Base-by-base conservation (phyloP, 2,797 vertebrate genomes). In the Manis pentadactyla region DNA sequence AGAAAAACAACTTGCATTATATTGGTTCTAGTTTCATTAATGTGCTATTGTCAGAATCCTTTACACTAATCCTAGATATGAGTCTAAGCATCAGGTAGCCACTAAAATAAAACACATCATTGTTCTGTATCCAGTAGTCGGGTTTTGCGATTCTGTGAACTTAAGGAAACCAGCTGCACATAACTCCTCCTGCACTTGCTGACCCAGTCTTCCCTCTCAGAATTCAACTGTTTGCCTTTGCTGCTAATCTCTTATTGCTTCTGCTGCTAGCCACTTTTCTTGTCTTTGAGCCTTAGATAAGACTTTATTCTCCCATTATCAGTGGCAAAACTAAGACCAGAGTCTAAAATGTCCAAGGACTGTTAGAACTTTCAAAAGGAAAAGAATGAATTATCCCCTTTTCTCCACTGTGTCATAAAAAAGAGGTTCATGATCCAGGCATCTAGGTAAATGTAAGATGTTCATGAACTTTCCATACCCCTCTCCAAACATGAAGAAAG, bases 1-100 rank as follows among this genome's bases (percentile, higher is more conserved):
- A 93, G 87, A 97, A 96, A 94, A 97, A 97, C 89, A 95, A 96
- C 85, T 97, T 94, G 88, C 95, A 89, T 98, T 98, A 78, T 95
- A 69, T 74, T 29, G 29, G 37, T 39, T 21, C 55, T 91, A 2
- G 51, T 90, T 95, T 86, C 84, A 87, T 96, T 61, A 69, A 34
- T 53, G 31, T 46, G 55, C 79, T 61, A 27, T 87, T 93, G 87
- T 78, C 69, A 84, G 49, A 61, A 81, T 3, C 11, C 39, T 93
- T 79, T 78, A 12, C 21, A 29, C 3, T 53, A 68, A 51, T 63
- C 29, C 21, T 53, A 7, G 42, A 12, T 53, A 10, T 21, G 85
- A 77, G 42, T 78, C 88, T 63, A 51, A 63, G 12, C 21, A 25
- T 59, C 0, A 6, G 68, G 49, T 5, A 87, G 39, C 34, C 57